Conservation (phyloP, 2,888 invertebrate species). For the Arrhopalites spinosus region DNA sequence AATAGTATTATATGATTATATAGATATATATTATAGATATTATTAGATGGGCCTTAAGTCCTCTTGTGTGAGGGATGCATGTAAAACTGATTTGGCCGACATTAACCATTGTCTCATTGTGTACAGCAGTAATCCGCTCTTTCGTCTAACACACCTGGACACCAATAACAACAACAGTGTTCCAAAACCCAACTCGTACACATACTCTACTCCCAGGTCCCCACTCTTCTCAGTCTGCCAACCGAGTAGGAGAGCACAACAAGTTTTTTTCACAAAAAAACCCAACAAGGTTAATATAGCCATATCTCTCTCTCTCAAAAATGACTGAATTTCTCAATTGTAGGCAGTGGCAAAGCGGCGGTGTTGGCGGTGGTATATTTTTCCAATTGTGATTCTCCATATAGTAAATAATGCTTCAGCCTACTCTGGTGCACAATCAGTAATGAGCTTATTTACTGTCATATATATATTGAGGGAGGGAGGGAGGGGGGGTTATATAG, state of each 20-base stretch:
- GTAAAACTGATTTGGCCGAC: slow-evolving; percentile 27
- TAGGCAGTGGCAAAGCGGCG: neutral
- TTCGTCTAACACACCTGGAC: slow-evolving; percentile 36
- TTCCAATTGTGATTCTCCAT: no score
- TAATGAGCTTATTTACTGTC: slow-evolving; percentile 36
- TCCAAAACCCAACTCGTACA: slow-evolving; percentile 5
- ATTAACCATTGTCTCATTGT: slow-evolving; percentile 32
- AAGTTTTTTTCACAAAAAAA: no score
- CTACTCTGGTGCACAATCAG: neutral
- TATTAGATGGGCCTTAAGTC: slow-evolving; percentile 16
- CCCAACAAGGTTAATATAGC: no score
- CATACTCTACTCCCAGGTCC: neutral
- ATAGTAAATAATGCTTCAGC: no score
- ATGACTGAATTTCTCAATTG: no score
- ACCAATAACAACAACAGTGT: slow-evolving; percentile 21
- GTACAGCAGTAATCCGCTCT: slow-evolving; percentile 20
- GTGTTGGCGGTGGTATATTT: neutral
- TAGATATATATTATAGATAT: neutral
- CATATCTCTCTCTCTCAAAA: no score
- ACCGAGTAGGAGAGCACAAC: neutral
- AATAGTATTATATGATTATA: neutral
- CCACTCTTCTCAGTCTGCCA: neutral
- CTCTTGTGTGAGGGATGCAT: neutral
- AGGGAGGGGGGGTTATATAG: neutral
- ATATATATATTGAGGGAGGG: neutral